Percentiles rank a stretch among this genome's conserved stretches.
phyloP scores from a whole-genome alignment of 2,797 vertebrate genomes.

The Micrastur ruficollis region DNA sequence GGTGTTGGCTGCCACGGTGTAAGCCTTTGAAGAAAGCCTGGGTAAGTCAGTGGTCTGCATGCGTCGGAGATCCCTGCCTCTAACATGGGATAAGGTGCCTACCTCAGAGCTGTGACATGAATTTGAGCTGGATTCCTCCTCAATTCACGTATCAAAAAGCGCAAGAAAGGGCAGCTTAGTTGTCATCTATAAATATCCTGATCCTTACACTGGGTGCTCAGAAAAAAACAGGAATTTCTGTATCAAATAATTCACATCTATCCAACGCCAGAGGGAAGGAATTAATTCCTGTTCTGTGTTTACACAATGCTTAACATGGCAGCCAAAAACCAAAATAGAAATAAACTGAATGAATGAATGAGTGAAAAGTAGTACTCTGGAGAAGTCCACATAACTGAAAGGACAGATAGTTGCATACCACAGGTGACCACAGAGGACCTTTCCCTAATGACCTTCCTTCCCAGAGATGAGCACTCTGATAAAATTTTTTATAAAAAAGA shows the following conservation, averaged over 20 bases:
- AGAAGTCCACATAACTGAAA: not conserved
- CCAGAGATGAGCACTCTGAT: not conserved
- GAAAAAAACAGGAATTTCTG: not conserved
- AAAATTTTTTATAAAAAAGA: not conserved
- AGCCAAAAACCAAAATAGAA: not conserved
- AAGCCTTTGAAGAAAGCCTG: not conserved
- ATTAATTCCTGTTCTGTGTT: not conserved
- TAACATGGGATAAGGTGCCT: not conserved
- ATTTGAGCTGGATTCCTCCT: not conserved
- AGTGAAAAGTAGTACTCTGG: not conserved
- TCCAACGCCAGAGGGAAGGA: not conserved
- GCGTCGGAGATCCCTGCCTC: not conserved
- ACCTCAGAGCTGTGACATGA: not conserved
- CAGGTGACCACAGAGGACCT: not conserved
- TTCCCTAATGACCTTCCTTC: not conserved
- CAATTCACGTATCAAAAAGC: not conserved
- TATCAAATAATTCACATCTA: not conserved
- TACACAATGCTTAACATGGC: not conserved
- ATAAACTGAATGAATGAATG: not conserved
- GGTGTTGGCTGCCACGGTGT: not conserved
- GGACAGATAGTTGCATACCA: not conserved
- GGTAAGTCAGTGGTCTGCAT: fast-evolving
- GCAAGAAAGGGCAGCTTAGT: not conserved
- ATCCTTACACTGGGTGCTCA: not conserved
- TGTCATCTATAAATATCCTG: not conserved